Conservation (phyloP, 2,888 invertebrate genomes). For the Epistrophella euchroma region DNA sequence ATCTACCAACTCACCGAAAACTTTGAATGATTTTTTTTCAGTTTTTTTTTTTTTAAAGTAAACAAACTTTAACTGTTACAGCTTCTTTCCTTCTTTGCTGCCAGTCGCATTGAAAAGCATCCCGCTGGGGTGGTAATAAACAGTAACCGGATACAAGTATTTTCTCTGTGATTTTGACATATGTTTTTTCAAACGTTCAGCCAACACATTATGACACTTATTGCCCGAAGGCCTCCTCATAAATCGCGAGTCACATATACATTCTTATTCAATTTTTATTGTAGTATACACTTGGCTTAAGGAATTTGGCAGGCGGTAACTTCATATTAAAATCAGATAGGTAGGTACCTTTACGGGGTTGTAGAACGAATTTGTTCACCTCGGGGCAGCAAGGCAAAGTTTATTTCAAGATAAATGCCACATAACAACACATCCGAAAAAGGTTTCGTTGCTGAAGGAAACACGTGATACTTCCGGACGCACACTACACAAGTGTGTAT, state of each 20-base stretch:
- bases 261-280: slow-evolving; percentile 65
- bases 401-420: slow-evolving; percentile 55
- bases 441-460: slow-evolving; percentile 48
- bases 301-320: slow-evolving; percentile 56
- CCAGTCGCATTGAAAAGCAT: slow-evolving; percentile 48
- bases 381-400: slow-evolving; percentile 59
- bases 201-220: slow-evolving; percentile 75
- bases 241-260: slow-evolving; percentile 74
- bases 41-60: slow-evolving; percentile 6
- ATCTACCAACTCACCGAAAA: background rate
- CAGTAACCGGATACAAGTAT: slow-evolving; percentile 71
- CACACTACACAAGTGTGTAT: slow-evolving; percentile 46
- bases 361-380: slow-evolving; percentile 62
- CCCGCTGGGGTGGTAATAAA: slow-evolving; percentile 73
- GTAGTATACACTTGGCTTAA: slow-evolving; percentile 34
- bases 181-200: slow-evolving; percentile 71
- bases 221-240: slow-evolving; percentile 68
- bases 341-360: slow-evolving; percentile 39
- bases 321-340: slow-evolving; percentile 27
- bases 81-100: slow-evolving; percentile 40
- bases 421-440: slow-evolving; percentile 53
- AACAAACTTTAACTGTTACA: slow-evolving; percentile 19
- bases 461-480: slow-evolving; percentile 69
- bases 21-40: slow-evolving; percentile 33
- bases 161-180: slow-evolving; percentile 76